Conservation (phyloP, 2,888 invertebrate genomes). For the Gymnoscelis rufifasciata region DNA sequence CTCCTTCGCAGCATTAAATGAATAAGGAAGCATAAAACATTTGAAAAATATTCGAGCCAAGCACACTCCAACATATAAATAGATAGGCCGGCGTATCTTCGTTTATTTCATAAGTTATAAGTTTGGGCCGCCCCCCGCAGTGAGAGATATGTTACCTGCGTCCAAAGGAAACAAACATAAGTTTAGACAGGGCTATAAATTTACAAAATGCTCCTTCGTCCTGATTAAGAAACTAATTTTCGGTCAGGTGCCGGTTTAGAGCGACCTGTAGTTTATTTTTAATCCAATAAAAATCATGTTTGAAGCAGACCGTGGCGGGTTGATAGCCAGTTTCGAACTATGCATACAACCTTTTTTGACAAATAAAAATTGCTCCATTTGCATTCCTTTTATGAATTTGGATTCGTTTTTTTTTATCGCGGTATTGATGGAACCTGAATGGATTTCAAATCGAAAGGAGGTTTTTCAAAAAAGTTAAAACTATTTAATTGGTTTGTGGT, state of each 20-base stretch:
- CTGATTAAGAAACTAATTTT: constrained; percentile 69
- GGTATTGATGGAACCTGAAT: neutral
- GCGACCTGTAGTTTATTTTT: constrained; percentile 36
- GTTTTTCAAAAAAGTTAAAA: too few relatives aligned
- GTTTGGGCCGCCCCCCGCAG: constrained; percentile 65
- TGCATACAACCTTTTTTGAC: neutral
- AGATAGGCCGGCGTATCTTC: constrained; percentile 14
- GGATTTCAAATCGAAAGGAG: neutral
- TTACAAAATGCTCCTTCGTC: constrained; percentile 59
- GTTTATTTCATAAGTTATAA: constrained; percentile 32
- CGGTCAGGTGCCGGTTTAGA: constrained; percentile 40
- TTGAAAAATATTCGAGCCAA: neutral
- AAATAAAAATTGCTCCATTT: neutral
- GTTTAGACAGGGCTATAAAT: constrained; percentile 65
- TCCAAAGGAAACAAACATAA: constrained; percentile 65
- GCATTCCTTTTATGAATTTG: neutral
- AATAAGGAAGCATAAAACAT: constrained; percentile 1
- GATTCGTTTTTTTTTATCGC: neutral
- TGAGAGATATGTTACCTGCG: constrained; percentile 67
- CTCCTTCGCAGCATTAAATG: too few relatives aligned
- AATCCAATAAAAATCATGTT: constrained; percentile 17
- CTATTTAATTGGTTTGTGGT: too few relatives aligned
- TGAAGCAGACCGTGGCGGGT: neutral
- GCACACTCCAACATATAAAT: constrained; percentile 15
- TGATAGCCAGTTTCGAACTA: neutral